phyloP scores from a whole-genome alignment of 2,888 invertebrate genomes.

The Pseudoips prasinana region DNA sequence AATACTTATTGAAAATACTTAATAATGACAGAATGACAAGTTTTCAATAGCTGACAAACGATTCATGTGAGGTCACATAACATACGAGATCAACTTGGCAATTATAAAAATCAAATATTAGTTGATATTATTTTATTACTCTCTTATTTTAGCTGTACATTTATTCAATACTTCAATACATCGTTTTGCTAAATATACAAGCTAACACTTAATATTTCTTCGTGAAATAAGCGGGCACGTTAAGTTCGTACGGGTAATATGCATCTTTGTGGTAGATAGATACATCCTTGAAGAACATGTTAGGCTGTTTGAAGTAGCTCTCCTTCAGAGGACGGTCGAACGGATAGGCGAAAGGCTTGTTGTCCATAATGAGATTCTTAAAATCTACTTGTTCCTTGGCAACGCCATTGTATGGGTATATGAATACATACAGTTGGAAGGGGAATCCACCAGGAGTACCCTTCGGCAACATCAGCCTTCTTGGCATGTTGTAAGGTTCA shows the following conservation, averaged over 20 bases:
- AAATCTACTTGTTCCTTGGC: conserved; percentile 51
- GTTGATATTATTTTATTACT: too few relatives aligned
- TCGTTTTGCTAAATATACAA: too few relatives aligned
- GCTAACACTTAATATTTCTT: too few relatives aligned
- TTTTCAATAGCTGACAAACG: too few relatives aligned
- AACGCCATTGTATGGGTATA: conserved; percentile 76
- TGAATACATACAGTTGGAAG: conserved; percentile 84
- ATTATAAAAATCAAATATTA: too few relatives aligned
- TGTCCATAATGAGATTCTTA: conserved; percentile 61
- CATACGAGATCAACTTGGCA: too few relatives aligned
- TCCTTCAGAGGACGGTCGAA: conserved; percentile 77
- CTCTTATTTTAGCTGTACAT: too few relatives aligned
- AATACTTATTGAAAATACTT: too few relatives aligned
- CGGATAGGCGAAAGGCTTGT: conserved; percentile 80
- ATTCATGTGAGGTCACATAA: too few relatives aligned
- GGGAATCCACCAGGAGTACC: conserved; percentile 86
- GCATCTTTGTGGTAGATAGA: conserved; percentile 74
- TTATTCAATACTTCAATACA: too few relatives aligned
- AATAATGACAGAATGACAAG: too few relatives aligned
- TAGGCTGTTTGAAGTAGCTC: conserved; percentile 75
- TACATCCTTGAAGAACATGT: conserved; percentile 83
- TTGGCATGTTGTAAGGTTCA: conserved; percentile 83
- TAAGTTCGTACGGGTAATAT: conserved; percentile 46
- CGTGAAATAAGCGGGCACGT: conserved; percentile 40
- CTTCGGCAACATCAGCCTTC: conserved; percentile 86